Evolutionary conservation across 2,797 vertebrate genomes (phyloP), one percentile per base, ranked within the genome.

Genomic region (Anguilla pacifica): DNA sequence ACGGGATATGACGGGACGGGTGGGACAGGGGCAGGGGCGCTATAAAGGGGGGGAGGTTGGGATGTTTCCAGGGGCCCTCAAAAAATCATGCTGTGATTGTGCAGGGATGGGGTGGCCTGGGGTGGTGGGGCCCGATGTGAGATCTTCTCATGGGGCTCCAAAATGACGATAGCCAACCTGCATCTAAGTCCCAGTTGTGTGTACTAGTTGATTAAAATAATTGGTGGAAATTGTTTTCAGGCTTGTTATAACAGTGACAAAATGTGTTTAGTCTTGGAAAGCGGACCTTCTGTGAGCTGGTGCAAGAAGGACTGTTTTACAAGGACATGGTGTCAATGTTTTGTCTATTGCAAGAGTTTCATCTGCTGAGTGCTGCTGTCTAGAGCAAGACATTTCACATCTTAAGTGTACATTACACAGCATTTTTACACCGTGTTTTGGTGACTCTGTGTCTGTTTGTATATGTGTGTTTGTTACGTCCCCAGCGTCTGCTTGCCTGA

Each of bases 391-490:
- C 19, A 31, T 79, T 43, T 31, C 35, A 22, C 39, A 35, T 28
- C 70, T 35, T 35, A 35, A 2, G 31, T 74, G 28, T 74, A 35
- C 70, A 74, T 74, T 15, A 35, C 9, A 2, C 28, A 11, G 70
- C 9, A 2, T 11, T 74, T 74, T 74, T 74, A 11, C 70, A 1
- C 31, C 7, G 17, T 6, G 74, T 46, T 43, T 79, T 79, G n/a
- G 70, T 28, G 10, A 28, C 2, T 35, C 7, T 72, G n/a, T 35
- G 70, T 70, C 46, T 86, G 25, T 89, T 22, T 70, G 13, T 86
- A 11, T 83, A 15, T 84, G 86, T 82, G 46, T 92, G 0, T 61
- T 5, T 25, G 6, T 19, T n/a, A n/a, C n/a, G n/a, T n/a, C n/a
- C n/a, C n/a, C n/a, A n/a, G n/a, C n/a, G n/a, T n/a, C n/a, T n/a